These are phyloP conservation scores for Chaetura pelagica DNA, from an alignment of 2,113 vertebrate species.

Conservation along the genomic window DNA sequence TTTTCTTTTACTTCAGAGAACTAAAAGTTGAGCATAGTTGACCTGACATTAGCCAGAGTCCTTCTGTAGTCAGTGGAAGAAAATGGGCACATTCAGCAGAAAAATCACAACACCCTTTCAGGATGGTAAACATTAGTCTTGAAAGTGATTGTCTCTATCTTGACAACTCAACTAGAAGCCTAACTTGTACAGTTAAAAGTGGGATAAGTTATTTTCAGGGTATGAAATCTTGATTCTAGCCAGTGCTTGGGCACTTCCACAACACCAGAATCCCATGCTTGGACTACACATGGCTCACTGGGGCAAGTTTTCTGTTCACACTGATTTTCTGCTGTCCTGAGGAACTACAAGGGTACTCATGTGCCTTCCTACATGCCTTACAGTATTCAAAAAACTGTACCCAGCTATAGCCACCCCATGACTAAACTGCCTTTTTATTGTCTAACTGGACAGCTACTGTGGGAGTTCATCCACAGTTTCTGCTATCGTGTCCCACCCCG, in stretches of 20 bases:
- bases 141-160: background rate
- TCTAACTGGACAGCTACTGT: background rate
- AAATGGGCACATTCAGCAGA: background rate
- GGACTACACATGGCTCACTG: background rate
- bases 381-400: background rate
- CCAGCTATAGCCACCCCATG: background rate
- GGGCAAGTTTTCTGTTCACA: background rate
- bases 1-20: background rate
- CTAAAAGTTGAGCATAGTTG: background rate
- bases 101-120: background rate
- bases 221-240: background rate
- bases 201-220: background rate
- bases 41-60: background rate
- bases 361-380: background rate
- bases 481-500: background rate
- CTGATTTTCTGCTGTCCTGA: background rate
- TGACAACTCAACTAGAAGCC: background rate
- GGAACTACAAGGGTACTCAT: fast-evolving
- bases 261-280: background rate
- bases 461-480: background rate
- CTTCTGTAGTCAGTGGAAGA: background rate
- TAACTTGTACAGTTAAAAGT: background rate
- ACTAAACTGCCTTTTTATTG: background rate
- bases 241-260: background rate
- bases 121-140: background rate